Evolutionary conservation across 2,797 vertebrate species (phyloP), one percentile per base, ranked within the genome.

Genomic region (Pelodytes ibericus): DNA sequence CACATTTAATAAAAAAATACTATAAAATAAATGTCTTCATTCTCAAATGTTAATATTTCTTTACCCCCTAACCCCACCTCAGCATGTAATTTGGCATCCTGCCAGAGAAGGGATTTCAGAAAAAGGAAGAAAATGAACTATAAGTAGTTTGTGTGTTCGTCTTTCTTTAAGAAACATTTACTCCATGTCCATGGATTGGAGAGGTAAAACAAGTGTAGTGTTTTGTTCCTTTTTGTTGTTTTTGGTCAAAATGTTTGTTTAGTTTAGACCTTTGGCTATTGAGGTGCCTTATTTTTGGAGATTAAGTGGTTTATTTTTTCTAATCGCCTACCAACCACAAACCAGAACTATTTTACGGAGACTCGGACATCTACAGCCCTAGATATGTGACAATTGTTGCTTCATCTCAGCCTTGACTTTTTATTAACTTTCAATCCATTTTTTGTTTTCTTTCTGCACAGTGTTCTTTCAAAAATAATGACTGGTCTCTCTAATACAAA

Each of bases 261-360:
- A 85, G 56, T 88, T 85, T 81, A 83, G 75, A 77, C 33, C 76
- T 78, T 77, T 30, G n/a, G 62, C 77, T 61, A 60, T 80, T 72
- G 1, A 4, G 84, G 72, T 2, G 67, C 84, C 84, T 73, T 79
- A 66, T 77, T 75, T 82, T 73, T 33, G 70, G 70, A 80, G 70
- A 70, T 74, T 77, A 62, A 68, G 1, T 0, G 61, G 57, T 71
- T 75, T 67, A 36, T 36, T 36, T 36, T 36, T 5, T 5, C 33
- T 36, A 5, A 36, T 36, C 33, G 5, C 13, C 5, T 36, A 5
- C 13, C 33, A 5, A 36, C 33, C 33, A 5, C 33, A 36, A 5
- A 5, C 33, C 33, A 36, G 5, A 36, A 36, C 33, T 36, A 5
- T 36, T 6, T 15, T 27, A 70, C 81, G 80, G 69, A 66, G 33